These are phyloP conservation scores for Dermatophagoides farinae DNA, from an alignment of 1,140 invertebrate genomes.

Conservation along the genomic window DNA sequence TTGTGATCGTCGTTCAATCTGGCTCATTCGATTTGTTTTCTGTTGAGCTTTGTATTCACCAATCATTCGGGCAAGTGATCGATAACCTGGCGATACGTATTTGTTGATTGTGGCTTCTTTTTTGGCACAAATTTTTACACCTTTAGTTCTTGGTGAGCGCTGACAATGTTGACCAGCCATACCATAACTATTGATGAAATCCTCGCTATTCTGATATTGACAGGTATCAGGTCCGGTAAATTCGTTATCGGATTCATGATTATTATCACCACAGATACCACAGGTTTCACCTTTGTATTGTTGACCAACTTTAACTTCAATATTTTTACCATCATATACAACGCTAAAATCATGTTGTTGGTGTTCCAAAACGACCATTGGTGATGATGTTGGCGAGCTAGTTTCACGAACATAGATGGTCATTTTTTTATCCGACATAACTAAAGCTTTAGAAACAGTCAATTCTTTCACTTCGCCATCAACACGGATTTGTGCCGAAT, in stretches of 20 bases:
- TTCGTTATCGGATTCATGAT: slow-evolving; percentile 17
- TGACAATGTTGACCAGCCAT: slow-evolving; percentile 11
- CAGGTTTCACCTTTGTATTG: slow-evolving; percentile 17
- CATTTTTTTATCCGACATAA: not conserved
- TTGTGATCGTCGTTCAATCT: not conserved
- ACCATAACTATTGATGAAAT: slow-evolving; percentile 15
- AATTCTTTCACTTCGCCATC: slow-evolving; percentile 6
- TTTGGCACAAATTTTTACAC: not conserved
- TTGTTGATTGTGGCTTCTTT: not conserved
- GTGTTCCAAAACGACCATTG: slow-evolving; percentile 11
- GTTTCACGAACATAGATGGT: slow-evolving; percentile 8
- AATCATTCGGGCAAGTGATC: not conserved
- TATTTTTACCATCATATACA: slow-evolving; percentile 15
- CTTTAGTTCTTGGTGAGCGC: not conserved
- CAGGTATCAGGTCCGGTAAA: slow-evolving; percentile 14
- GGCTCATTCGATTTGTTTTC: not conserved
- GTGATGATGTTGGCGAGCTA: not conserved
- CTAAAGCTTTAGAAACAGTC: not conserved
- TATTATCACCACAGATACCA: slow-evolving; percentile 20
- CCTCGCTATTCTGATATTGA: slow-evolving; percentile 7
- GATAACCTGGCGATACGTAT: not conserved
- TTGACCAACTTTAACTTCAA: slow-evolving; percentile 6
- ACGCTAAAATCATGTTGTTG: slow-evolving; percentile 7
- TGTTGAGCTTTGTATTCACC: not conserved
- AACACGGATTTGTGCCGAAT: slow-evolving; percentile 7